Conservation (phyloP, 2,888 invertebrate genomes). For the Bimastos eiseni region DNA sequence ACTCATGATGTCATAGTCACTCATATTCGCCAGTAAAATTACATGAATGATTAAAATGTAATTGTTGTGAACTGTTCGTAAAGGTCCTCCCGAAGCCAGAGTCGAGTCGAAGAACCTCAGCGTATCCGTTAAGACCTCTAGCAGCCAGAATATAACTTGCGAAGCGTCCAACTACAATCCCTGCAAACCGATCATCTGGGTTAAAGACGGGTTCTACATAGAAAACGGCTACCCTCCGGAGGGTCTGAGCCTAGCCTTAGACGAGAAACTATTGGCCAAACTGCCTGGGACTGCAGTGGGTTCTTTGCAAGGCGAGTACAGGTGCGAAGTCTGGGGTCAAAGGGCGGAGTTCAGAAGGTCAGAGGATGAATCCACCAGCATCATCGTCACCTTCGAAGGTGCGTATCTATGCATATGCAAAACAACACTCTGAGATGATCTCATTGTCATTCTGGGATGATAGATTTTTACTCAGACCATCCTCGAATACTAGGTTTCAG, state of each 20-base stretch:
- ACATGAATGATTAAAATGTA: too few relatives aligned
- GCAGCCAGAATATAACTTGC: constrained; percentile 23
- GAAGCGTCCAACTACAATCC: constrained; percentile 33
- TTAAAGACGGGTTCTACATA: constrained; percentile 37
- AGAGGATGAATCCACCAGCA: not conserved
- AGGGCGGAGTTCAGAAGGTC: not conserved
- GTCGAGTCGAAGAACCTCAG: not conserved
- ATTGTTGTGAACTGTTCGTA: not conserved
- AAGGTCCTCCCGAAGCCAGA: not conserved
- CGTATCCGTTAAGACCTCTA: not conserved
- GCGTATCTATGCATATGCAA: not conserved
- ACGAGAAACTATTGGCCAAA: not conserved
- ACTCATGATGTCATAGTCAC: too few relatives aligned
- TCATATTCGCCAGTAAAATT: too few relatives aligned
- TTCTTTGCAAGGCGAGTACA: constrained; percentile 35
- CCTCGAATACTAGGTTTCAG: not conserved
- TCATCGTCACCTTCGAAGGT: not conserved
- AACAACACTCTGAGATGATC: not conserved
- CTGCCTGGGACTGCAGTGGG: not conserved
- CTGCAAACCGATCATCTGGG: constrained; percentile 33
- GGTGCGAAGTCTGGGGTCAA: constrained; percentile 39
- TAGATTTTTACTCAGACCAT: not conserved
- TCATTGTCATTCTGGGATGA: too few relatives aligned
- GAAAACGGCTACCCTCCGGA: constrained; percentile 30
- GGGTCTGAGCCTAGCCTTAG: constrained; percentile 33